Base-by-base conservation (phyloP, 2,113 vertebrate species). In the Syngnathoides biaculeatus region DNA sequence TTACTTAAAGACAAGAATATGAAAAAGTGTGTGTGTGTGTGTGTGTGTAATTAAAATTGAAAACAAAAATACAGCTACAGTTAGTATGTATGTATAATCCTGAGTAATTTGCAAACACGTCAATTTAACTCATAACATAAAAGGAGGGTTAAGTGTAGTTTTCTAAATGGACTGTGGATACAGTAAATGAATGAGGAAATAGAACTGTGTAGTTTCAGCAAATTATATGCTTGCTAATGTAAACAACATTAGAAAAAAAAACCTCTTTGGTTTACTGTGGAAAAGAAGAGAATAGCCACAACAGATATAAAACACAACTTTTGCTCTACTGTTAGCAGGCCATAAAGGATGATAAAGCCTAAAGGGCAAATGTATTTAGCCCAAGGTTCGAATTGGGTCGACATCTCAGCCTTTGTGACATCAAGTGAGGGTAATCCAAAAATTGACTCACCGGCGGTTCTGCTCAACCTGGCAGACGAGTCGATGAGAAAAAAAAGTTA, bases 401-500 rank as follows among this genome's bases (percentile, higher is more conserved):
- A 45, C 22, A 9, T 42, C 0, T 2, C 11, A 15, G 12, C 17
- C 10, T 27, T 43, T n/a, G 27, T 22, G 8, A 50, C 52, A 52
- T 27, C 57, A 62, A 62, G 26, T 57, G 4, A 43, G 0, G 17
- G 38, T 59, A 40, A 60, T 63, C 65, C 70, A 0, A 24, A 68
- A 70, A 59, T 43, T n/a, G n/a, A 60, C 82, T 78, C 61, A 90
- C 89, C 83, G 81, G 67, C 43, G 50, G 72, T 67, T 73, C 57
- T 69, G 48, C 69, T 78, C 42, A 73, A 72, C 19, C 45, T 40
- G 42, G 59, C 50, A 53, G 52, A 67, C 20, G 27, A 48, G 24
- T 56, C 10, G 22, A 48, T 56, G n/a, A n/a, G n/a, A n/a, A n/a
- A 20, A 68, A 65, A 72, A 68, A 68, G 70, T 73, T 59, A 10